Evolutionary conservation across 1,140 invertebrate genomes (phyloP), one percentile per base, ranked within the genome.

Genomic region (Apis laboriosa): DNA sequence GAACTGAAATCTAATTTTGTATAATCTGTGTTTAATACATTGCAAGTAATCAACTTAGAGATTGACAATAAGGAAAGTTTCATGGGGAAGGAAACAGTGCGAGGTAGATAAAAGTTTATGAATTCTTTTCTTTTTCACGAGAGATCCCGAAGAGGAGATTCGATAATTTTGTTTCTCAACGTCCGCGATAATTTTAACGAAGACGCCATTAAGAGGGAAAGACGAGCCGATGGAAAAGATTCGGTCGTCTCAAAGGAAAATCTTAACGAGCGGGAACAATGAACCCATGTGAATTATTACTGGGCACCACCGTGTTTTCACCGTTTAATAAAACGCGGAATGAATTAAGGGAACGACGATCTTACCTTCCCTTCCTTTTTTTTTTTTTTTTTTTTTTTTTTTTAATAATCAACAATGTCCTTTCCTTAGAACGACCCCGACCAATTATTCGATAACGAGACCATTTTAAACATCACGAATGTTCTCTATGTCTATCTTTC

Each of bases 251-350:
- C 81, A 83, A 83, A 83, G 81, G 81, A 78, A 83, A 72, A 77
- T 77, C 81, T 83, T 83, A 83, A 83, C 76, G 76, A 83, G 81
- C 75, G 12, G 58, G 76, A 83, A 83, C 81, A 83, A 83, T 72
- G 81, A 83, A 71, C 75, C 81, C 75, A 72, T 78, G 67, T 83
- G 81, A 83, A 83, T 78, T 83, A 83, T 83, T 83, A 78, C 75
- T 63, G 49, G 51, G 66, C 76, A 71, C 81, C 71, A 71, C 34
- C 28, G 66, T 78, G 67, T 83, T 83, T 83, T 83, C 76, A 67
- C 34, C 75, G 76, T 71, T 83, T 78, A 83, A 83, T 77, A 83
- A 83, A 83, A 83, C 76, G 76, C 58, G 67, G 76, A 72, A 83
- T 83, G 81, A 83, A 82, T 82, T 82, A 82, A 82, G 56, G 64